Evolutionary conservation across 1,140 invertebrate genomes (phyloP).

Genomic region (Tribolium castaneum): DNA sequence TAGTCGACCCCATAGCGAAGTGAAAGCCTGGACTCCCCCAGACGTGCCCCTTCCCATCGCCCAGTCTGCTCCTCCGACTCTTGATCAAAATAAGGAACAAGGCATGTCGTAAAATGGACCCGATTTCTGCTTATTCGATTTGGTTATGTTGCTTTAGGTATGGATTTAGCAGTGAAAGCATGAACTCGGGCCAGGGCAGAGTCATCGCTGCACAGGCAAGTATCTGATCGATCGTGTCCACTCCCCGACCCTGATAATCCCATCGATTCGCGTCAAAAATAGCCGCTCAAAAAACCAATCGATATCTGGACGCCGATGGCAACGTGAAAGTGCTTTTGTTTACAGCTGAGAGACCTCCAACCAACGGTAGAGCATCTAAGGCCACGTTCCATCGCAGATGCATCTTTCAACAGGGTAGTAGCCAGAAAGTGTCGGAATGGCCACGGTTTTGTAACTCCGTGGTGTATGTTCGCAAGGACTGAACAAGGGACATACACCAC

Average conservation of each 20-base stretch:
- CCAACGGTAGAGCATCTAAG: conserved; percentile 21
- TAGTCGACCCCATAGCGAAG: conserved; percentile 75
- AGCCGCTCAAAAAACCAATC: not conserved
- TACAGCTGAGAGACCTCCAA: conserved; percentile 26
- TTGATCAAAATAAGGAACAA: conserved; percentile 66
- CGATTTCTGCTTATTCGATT: conserved; percentile 63
- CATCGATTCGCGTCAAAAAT: conserved; percentile 28
- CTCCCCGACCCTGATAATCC: conserved; percentile 16
- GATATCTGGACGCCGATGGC: conserved; percentile 3
- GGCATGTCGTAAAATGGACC: conserved; percentile 60
- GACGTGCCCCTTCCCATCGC: conserved; percentile 72
- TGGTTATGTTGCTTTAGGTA: conserved; percentile 65
- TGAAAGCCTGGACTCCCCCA: conserved; percentile 74
- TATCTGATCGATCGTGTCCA: conserved; percentile 34
- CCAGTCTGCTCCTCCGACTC: conserved; percentile 74
- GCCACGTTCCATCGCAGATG: conserved; percentile 36
- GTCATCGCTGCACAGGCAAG: conserved; percentile 59
- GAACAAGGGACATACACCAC: conserved; percentile 21
- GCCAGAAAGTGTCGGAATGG: conserved; percentile 48
- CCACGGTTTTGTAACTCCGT: conserved; percentile 29
- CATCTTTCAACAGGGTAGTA: conserved; percentile 55
- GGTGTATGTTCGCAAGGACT: conserved; percentile 35
- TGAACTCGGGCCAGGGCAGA: conserved; percentile 58
- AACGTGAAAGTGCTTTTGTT: not conserved
- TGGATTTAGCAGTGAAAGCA: conserved; percentile 60